Conservation (phyloP, 2,113 vertebrate genomes). For the Octodon degus region DNA sequence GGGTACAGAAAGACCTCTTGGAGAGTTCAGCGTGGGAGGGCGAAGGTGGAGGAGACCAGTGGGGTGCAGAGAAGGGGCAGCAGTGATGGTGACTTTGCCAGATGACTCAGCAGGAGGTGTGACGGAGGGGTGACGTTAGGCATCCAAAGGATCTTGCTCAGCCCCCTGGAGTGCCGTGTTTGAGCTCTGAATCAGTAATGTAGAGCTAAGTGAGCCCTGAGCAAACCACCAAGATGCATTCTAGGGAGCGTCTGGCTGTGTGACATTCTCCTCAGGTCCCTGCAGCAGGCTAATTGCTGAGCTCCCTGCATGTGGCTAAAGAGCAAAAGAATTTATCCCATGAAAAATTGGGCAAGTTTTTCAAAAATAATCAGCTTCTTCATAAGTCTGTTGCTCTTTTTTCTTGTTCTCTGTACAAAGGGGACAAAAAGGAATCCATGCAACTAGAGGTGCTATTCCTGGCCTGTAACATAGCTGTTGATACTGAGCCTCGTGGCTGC, state of each 20-base stretch:
- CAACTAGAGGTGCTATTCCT: not conserved
- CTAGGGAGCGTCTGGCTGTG: constrained; percentile 8
- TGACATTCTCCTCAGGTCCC: not conserved
- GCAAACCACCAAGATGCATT: constrained; percentile 63
- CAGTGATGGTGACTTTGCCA: not conserved
- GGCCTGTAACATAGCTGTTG: accelerated
- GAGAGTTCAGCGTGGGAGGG: not conserved
- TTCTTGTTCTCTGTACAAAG: not conserved
- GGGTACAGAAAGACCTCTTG: not conserved
- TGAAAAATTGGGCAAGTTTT: not conserved
- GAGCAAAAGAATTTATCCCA: constrained; percentile 8
- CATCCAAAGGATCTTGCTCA: constrained; percentile 46
- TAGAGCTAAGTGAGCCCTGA: constrained; percentile 45
- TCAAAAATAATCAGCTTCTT: constrained; percentile 1
- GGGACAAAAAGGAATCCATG: not conserved
- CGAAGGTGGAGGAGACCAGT: not conserved
- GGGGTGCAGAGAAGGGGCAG: not conserved
- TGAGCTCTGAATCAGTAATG: constrained; percentile 65
- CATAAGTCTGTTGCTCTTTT: not conserved
- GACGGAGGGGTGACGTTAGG: not conserved
- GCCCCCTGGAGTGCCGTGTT: constrained; percentile 4
- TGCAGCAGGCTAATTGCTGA: constrained; percentile 37
- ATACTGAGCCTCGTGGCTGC: too few species aligned
- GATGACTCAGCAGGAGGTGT: not conserved
- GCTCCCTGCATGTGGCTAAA: not conserved